Percentiles rank a stretch among this genome's conserved stretches.
Conservation (phyloP, 2,888 invertebrate genomes). For the Nipponacmea schrenckii region DNA sequence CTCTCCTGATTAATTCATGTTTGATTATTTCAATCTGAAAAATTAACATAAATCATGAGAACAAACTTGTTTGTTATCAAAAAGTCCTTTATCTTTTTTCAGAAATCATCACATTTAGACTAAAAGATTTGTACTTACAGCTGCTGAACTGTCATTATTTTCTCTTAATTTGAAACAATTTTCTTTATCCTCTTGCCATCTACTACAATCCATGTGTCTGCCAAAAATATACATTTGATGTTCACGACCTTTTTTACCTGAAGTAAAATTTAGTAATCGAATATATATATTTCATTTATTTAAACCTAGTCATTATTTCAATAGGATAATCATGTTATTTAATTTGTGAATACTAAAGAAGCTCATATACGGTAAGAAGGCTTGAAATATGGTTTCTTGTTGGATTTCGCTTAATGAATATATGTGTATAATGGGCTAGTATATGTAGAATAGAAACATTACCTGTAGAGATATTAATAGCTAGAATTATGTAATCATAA, state of each 20-base stretch:
- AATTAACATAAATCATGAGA: neutral
- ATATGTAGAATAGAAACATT: too few relatives aligned
- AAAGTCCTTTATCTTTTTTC: too few relatives aligned
- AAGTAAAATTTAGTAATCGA: neutral
- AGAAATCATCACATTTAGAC: too few relatives aligned
- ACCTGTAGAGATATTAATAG: too few relatives aligned
- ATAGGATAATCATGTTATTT: too few relatives aligned
- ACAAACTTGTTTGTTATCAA: neutral
- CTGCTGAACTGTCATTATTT: slow-evolving; percentile 75
- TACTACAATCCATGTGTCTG: slow-evolving; percentile 77
- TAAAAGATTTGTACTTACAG: slow-evolving; percentile 71
- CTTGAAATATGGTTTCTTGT: too few relatives aligned
- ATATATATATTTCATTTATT: neutral
- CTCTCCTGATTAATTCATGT: slow-evolving; percentile 78
- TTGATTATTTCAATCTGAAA: slow-evolving; percentile 71
- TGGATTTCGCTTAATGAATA: too few relatives aligned
- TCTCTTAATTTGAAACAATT: slow-evolving; percentile 80
- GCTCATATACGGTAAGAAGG: too few relatives aligned
- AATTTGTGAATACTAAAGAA: too few relatives aligned
- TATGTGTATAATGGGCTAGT: too few relatives aligned
- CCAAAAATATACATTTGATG: slow-evolving; percentile 89
- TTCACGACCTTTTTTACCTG: slow-evolving; percentile 30
- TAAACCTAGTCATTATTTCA: too few relatives aligned
- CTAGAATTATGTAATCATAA: too few relatives aligned
- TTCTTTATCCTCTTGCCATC: slow-evolving; percentile 82